Evolutionary conservation across 2,797 vertebrate species (phyloP), one percentile per base, ranked within the genome.

Genomic region (Artibeus jamaicensis): DNA sequence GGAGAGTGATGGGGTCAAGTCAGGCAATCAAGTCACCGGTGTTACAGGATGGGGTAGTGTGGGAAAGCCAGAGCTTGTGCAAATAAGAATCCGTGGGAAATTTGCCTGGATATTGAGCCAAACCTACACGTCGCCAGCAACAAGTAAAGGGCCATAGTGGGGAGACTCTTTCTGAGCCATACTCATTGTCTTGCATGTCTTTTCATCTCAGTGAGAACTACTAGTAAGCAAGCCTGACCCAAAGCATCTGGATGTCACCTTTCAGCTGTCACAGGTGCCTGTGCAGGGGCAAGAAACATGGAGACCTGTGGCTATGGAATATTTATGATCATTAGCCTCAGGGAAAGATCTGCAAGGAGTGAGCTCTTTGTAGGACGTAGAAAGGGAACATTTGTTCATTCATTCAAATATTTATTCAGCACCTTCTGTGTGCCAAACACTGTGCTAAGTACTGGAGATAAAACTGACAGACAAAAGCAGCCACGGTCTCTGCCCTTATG

Each of bases 331-430:
- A 15, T 73, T 18, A 68, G 42, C 22, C 26, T 84, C 22, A 11
- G 2, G 37, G 73, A 42, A 88, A 84, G 68, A 55, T 32, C 34
- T 48, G 4, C 26, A 70, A 44, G 32, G 37, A 73, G 34, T 21
- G 57, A 74, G 46, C 65, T 78, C 37, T 90, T n/a, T 32, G 48
- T 62, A 82, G 88, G 70, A 92, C 73, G 19, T n/a, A 9, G 67
- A 83, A 86, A 86, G 32, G 68, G 46, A 59, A 46, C 46, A 74
- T 86, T 34, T 57, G 46, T 95, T 88, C 44, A 76, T 91, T 87
- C 68, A 70, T 76, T 95, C 86, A 68, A 57, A 86, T 88, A 59
- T 73, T 94, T 67, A 81, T 65, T 50, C 67, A 82, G 77, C 32
- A 46, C 70, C 44, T 82, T 59, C 37, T 77, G 6, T 48, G 68